Evolutionary conservation across 2,888 invertebrate genomes (phyloP).

Genomic region (Malachius bipustulatus): DNA sequence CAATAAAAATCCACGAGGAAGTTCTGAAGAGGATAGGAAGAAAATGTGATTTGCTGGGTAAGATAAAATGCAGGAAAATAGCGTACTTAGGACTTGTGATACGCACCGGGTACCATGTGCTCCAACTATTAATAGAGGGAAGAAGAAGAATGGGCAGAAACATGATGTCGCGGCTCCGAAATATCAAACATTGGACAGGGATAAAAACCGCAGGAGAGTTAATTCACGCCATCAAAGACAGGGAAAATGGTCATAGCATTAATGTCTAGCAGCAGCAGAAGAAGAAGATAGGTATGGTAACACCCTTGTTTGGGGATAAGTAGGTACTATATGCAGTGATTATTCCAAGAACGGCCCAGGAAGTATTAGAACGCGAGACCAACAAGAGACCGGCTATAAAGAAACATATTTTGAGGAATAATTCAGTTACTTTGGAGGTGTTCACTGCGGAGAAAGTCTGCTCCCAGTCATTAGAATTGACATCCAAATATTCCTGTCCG

Average conservation of each 20-base stretch:
- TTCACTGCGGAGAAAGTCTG: too few relatives aligned
- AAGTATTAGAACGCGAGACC: too few relatives aligned
- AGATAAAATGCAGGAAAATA: neutral
- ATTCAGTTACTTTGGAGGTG: too few relatives aligned
- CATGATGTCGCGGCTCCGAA: neutral
- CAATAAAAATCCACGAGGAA: neutral
- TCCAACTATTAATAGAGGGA: neutral
- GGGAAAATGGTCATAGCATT: slow-evolving; percentile 1
- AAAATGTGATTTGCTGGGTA: slow-evolving; percentile 1
- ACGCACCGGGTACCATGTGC: neutral
- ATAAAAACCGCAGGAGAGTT: slow-evolving; percentile 1
- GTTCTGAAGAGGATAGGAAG: neutral
- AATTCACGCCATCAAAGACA: neutral
- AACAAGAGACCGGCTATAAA: too few relatives aligned
- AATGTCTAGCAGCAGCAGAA: neutral
- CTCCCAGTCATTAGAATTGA: too few relatives aligned
- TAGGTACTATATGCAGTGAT: too few relatives aligned
- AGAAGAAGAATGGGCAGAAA: slow-evolving; percentile 2
- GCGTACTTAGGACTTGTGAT: neutral
- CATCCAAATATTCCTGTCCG: too few relatives aligned
- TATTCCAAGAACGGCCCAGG: too few relatives aligned
- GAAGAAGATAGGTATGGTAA: too few relatives aligned
- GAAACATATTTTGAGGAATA: too few relatives aligned
- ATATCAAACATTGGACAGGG: neutral
- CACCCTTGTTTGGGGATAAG: too few relatives aligned